Percentiles rank a stretch among this genome's conserved stretches.
phyloP scores from a whole-genome alignment of 2,113 vertebrate species.

The Ovis aries region DNA sequence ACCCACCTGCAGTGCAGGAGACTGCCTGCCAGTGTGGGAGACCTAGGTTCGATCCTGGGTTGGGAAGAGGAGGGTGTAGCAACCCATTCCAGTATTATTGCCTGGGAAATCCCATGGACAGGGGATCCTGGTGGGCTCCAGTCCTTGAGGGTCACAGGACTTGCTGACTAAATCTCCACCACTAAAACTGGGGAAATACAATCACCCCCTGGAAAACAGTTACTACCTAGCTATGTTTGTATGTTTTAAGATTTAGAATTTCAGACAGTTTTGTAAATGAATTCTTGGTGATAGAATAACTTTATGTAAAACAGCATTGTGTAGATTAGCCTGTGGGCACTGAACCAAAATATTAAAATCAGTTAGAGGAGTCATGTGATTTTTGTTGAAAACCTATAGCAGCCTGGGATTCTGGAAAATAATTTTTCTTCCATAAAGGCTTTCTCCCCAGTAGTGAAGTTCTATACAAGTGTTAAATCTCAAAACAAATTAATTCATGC shows the following conservation, averaged over 20 bases:
- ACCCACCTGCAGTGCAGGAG: neutral
- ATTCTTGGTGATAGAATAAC: neutral
- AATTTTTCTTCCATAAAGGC: slow-evolving; percentile 55
- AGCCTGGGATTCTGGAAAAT: slow-evolving; percentile 59
- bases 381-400: neutral
- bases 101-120: neutral
- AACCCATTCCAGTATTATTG: neutral
- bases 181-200: slow-evolving; percentile 50
- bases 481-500: slow-evolving; percentile 79
- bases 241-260: neutral
- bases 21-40: neutral
- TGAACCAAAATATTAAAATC: neutral
- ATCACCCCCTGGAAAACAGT: slow-evolving; percentile 47
- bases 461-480: slow-evolving; percentile 76
- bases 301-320: neutral
- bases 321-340: neutral
- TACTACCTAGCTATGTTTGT: slow-evolving; percentile 32
- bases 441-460: slow-evolving; percentile 70
- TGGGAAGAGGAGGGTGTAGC: neutral
- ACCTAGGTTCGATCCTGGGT: neutral
- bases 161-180: neutral
- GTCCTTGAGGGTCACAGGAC: neutral
- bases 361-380: neutral
- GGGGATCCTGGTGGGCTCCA: neutral
- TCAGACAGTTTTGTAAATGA: neutral